Conservation (phyloP, 2,888 invertebrate genomes). For the Polydrusus tereticollis region DNA sequence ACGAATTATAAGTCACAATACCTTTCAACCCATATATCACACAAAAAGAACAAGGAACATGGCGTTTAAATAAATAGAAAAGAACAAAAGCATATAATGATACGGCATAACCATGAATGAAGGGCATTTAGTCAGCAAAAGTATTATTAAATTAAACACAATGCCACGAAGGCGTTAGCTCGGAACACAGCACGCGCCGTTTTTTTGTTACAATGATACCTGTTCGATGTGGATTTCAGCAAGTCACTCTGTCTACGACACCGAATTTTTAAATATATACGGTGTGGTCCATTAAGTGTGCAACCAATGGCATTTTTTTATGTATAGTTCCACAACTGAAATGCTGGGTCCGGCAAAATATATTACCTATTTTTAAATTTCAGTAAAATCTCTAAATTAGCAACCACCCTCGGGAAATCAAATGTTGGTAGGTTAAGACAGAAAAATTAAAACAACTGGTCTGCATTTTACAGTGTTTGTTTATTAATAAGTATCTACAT, state of each 20-base stretch:
- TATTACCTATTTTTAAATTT: too few species aligned
- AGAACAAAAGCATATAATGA: constrained; percentile 60
- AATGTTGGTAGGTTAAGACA: too few species aligned
- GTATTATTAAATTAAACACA: constrained; percentile 64
- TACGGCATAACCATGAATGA: constrained; percentile 62
- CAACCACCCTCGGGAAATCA: too few species aligned
- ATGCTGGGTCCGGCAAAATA: too few species aligned
- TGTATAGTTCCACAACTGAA: too few species aligned
- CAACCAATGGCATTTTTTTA: too few species aligned
- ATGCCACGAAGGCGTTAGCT: constrained; percentile 61
- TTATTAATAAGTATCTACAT: too few species aligned
- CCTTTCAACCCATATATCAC: constrained; percentile 13
- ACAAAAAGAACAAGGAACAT: constrained; percentile 15
- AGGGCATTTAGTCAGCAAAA: constrained; percentile 62
- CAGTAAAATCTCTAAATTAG: too few species aligned
- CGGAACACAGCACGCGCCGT: constrained; percentile 58
- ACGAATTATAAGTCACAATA: not conserved
- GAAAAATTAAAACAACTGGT: too few species aligned
- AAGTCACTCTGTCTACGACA: constrained; percentile 44
- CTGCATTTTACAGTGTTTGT: too few species aligned
- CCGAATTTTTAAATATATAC: not conserved
- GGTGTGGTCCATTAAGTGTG: too few species aligned
- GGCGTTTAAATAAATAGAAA: constrained; percentile 55
- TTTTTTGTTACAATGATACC: constrained; percentile 54
- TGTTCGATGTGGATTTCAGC: constrained; percentile 50